Evolutionary conservation across 2,888 invertebrate genomes (phyloP), one percentile per base, ranked within the genome.

Genomic region (Dusona sp.): DNA sequence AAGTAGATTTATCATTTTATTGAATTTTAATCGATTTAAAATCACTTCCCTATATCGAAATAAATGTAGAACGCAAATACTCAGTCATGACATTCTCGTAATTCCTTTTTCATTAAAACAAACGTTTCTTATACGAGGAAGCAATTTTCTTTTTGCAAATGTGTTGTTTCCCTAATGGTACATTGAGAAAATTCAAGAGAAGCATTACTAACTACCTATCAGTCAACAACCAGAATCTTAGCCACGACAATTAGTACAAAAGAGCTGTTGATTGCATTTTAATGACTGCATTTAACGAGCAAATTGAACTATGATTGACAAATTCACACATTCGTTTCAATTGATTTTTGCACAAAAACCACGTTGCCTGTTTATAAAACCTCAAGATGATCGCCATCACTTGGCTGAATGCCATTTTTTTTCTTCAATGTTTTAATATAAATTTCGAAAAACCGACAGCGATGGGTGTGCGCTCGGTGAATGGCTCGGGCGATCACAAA

Each of bases 271-370:
- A 54, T 67, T 54, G 11, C 25, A 54, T 54, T 77, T 48, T 54
- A 67, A 78, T 78, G 36, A 38, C 38, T 9, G n/a, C 16, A 33
- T 51, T 33, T 48, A 42, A 72, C 2, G n/a, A 36, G 65, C 33
- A 65, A 65, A 65, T 65, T n/a, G 33, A n/a, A 36, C 61, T 61
- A 42, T 68, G 67, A 42, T 42, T 25, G 48, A 48, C n/a, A 72
- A 33, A 72, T 19, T 25, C 36, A 11, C 72, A 54, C 33, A 36
- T 51, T 48, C 11, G 6, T 9, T 48, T 48, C 22, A 36, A 61
- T 9, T 4, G 13, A 61, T 61, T 61, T 25, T 61, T 29, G 61
- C 13, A 61, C 61, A 61, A 29, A 61, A 29, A n/a, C 1, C 13
- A 7, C 13, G 11, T 25, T 13, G 25, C 25, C 25, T 57, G 9